Base-by-base conservation (phyloP, 2,113 vertebrate species). In the Gnathochromis pfefferi region DNA sequence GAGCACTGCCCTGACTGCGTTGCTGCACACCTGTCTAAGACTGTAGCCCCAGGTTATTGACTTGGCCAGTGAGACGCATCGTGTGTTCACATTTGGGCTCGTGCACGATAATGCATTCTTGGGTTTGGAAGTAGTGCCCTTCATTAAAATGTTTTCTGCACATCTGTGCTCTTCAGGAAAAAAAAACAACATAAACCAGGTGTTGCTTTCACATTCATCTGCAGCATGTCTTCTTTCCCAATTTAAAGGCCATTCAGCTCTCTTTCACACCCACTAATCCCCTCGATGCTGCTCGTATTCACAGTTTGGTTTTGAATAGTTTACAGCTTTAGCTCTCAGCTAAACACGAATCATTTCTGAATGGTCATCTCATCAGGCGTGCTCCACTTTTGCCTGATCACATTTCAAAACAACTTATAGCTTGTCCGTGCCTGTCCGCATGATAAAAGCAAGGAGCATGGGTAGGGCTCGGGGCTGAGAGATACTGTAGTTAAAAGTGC, bases 341-440 rank as follows among this genome's bases (percentile, higher is more conserved):
- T 83, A 16, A 55, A 84, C 51, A 58, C 16, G 6, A 53, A 80
- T 38, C 3, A 21, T 84, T 63, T 75, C 47, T 80, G 35, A 49
- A 88, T 88, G 93, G 96, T 95, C 95, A 96, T 78, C 89, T 91
- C 26, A 14, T 83, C 75, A 78, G 90, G 85, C 83, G 81, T 85
- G 89, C 85, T 92, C 87, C 70, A 85, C 42, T 89, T 93, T 89
- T 85, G 83, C 88, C 82, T 3, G 87, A 94, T 96, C 95, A 88
- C 35, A 33, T 96, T 96, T 96, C 94, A 96, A 96, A 96, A 96
- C 96, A 96, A 94, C 94, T 92, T 60, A 60, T 26, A 85, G 85
- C 96, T 92, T 96, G 96, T 95, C 92, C 89, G 86, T 94, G 93
- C 96, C 91, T 95, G 96, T 96, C 92, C 91, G 83, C 82, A 92